These are phyloP conservation scores for Callipepla californica DNA, from an alignment of 2,113 vertebrate species.

Conservation along the genomic window DNA sequence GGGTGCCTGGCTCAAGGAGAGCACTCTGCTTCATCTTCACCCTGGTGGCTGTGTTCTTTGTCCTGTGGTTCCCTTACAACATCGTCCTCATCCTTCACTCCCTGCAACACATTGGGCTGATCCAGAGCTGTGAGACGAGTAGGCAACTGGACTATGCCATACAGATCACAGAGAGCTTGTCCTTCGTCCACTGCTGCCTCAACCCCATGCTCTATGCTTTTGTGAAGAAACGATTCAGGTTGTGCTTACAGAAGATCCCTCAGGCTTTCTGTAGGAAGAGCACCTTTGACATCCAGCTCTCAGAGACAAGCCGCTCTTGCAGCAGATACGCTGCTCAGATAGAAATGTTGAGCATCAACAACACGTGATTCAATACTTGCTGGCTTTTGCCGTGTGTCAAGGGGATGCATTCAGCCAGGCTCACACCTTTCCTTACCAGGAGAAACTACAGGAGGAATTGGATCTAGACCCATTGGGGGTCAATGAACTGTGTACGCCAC, in stretches of 20 bases:
- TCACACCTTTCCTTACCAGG: background rate
- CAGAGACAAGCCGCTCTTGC: constrained; percentile 11
- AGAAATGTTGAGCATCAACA: constrained; percentile 35
- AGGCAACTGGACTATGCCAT: constrained; percentile 76
- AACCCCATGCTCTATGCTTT: constrained; percentile 79
- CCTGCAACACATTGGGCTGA: constrained; percentile 72
- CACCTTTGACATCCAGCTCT: background rate
- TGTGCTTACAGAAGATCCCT: constrained; percentile 48
- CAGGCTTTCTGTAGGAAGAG: background rate
- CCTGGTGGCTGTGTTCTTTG: constrained; percentile 77
- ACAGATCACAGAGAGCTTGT: constrained; percentile 80
- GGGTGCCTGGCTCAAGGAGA: constrained; percentile 37
- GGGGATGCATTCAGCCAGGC: background rate
- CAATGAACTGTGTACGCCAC: background rate
- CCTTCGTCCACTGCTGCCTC: constrained; percentile 81
- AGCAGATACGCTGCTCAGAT: constrained; percentile 10
- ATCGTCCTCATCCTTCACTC: constrained; percentile 76
- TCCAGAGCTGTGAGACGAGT: constrained; percentile 72
- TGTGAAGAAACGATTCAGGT: constrained; percentile 70
- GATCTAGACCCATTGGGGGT: background rate
- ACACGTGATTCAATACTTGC: background rate
- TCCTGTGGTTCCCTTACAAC: constrained; percentile 84
- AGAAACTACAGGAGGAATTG: background rate
- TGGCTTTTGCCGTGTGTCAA: background rate
- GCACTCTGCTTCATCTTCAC: constrained; percentile 50